These are phyloP conservation scores for Gyrodactylus bullatarudis DNA, from an alignment of 1,140 invertebrate species.

Conservation along the genomic window DNA sequence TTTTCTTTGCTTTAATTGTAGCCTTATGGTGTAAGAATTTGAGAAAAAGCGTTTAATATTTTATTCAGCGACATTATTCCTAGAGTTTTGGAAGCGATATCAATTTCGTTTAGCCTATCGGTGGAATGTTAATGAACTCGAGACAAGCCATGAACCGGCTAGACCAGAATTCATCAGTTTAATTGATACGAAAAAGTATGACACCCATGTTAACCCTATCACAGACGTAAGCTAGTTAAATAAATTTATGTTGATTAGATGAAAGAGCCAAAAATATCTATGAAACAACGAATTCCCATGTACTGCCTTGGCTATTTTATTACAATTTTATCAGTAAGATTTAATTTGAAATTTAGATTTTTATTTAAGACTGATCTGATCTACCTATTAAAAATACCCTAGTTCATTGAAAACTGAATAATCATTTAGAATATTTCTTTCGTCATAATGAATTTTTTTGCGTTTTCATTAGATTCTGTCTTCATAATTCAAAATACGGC, in stretches of 20 bases:
- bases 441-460: too few species aligned
- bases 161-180: slow-evolving; percentile 2
- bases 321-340: neutral
- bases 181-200: slow-evolving; percentile 3
- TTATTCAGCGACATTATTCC: slow-evolving; percentile 3
- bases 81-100: slow-evolving; percentile 8
- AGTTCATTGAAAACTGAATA: too few species aligned
- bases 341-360: too few species aligned
- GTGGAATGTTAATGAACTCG: slow-evolving; percentile 5
- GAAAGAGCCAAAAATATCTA: neutral
- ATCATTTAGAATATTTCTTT: too few species aligned
- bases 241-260: neutral
- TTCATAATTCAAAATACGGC: too few species aligned
- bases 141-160: slow-evolving; percentile 2
- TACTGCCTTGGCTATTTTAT: neutral
- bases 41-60: neutral
- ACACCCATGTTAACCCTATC: neutral
- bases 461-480: too few species aligned
- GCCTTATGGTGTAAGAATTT: slow-evolving; percentile 31
- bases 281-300: neutral
- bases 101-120: neutral
- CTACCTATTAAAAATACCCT: too few species aligned
- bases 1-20: slow-evolving; percentile 38
- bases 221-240: neutral
- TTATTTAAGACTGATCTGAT: too few species aligned